Evolutionary conservation across 2,797 vertebrate species (phyloP).

Genomic region (Dromococcyx pavoninus): DNA sequence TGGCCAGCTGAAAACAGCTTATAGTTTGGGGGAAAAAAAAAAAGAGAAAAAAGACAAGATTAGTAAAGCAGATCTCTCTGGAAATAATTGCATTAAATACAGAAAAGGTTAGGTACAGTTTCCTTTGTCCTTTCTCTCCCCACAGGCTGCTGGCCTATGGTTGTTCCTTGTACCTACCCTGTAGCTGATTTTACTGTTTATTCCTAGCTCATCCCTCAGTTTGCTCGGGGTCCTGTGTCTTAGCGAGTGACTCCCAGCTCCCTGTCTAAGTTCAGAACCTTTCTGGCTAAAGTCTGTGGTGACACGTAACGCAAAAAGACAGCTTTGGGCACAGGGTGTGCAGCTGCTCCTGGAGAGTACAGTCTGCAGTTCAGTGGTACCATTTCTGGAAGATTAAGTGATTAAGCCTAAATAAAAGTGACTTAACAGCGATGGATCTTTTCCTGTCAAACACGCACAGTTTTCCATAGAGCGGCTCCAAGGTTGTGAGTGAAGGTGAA

Average conservation of each 20-base stretch:
- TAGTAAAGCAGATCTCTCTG: not conserved
- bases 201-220: slow-evolving; percentile 12
- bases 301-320: slow-evolving; percentile 57
- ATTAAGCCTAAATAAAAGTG: slow-evolving; percentile 50
- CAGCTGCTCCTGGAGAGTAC: slow-evolving; percentile 32
- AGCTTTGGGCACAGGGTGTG: slow-evolving; percentile 47
- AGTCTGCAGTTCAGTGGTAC: slow-evolving; percentile 14
- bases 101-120: not conserved
- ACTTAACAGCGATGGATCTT: slow-evolving; percentile 58
- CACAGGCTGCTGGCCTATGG: slow-evolving; percentile 11
- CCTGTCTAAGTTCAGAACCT: slow-evolving; percentile 68
- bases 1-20: not conserved
- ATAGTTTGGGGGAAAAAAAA: not conserved
- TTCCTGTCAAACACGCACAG: not conserved
- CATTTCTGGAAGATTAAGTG: slow-evolving; percentile 56
- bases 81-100: slow-evolving; percentile 31
- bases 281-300: slow-evolving; percentile 29
- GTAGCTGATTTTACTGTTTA: slow-evolving; percentile 61
- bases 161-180: slow-evolving; percentile 24
- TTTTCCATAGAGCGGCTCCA: slow-evolving; percentile 58
- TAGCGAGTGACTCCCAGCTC: slow-evolving; percentile 23
- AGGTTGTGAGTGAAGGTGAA: slow-evolving; percentile 76
- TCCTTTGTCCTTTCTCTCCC: slow-evolving; percentile 46
- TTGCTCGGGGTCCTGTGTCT: not conserved
- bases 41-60: not conserved